A percentile compares a stretch with the other conserved stretches of the same genome.
Evolutionary conservation across 1,140 invertebrate genomes (phyloP).

Genomic region (Drosophila seguyi): DNA sequence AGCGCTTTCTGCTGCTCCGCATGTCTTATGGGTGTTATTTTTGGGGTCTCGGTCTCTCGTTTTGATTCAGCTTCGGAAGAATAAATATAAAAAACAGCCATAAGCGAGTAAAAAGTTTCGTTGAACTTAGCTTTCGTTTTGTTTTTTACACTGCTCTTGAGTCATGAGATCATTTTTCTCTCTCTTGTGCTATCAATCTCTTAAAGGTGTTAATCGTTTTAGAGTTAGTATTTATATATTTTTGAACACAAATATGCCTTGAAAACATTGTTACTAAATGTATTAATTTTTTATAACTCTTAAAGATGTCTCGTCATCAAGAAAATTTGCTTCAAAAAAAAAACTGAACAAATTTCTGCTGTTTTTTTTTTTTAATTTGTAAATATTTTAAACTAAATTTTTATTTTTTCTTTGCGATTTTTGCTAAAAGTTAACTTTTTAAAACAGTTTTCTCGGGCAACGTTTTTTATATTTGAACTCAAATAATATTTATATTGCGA

Average conservation of each 20-base stretch:
- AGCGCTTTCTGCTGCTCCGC: slow-evolving; percentile 34
- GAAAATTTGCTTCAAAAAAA: too few species aligned
- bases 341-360: too few species aligned
- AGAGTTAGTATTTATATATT: not conserved
- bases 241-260: too few species aligned
- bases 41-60: slow-evolving; percentile 48
- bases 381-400: not conserved
- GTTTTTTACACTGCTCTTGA: slow-evolving; percentile 13
- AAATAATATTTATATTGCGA: not conserved
- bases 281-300: not conserved
- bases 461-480: too few species aligned
- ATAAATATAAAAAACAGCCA: slow-evolving; percentile 52
- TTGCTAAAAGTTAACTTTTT: not conserved
- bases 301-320: too few species aligned
- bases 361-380: too few species aligned
- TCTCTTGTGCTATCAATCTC: not conserved
- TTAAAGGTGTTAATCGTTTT: not conserved
- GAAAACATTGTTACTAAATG: not conserved
- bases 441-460: too few species aligned
- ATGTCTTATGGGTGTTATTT: slow-evolving; percentile 48
- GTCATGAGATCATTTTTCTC: slow-evolving; percentile 5
- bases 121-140: slow-evolving; percentile 64
- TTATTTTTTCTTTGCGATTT: not conserved
- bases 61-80: slow-evolving; percentile 45
- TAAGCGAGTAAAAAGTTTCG: slow-evolving; percentile 49